These are phyloP conservation scores for Anisognathus igniventris DNA, from an alignment of 2,797 vertebrate species.

Conservation along the genomic window DNA sequence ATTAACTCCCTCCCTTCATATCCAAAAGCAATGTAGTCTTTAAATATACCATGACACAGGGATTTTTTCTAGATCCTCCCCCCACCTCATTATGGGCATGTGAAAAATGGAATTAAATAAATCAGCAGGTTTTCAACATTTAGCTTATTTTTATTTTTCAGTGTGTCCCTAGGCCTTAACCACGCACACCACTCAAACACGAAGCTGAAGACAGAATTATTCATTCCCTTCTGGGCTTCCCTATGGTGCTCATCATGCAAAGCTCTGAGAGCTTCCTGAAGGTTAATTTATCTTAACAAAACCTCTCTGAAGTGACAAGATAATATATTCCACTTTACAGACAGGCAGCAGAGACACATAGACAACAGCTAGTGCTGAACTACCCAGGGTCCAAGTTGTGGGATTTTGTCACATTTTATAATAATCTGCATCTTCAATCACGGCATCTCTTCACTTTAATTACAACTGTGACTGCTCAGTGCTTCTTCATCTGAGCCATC, in stretches of 20 bases:
- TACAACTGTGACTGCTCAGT: background rate
- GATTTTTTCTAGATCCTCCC: background rate
- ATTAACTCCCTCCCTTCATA: background rate
- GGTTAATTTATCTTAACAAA: constrained; percentile 19
- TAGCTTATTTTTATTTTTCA: background rate
- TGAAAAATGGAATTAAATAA: background rate
- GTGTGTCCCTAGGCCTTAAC: background rate
- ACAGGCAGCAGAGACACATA: background rate
- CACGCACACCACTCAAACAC: background rate
- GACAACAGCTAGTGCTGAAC: background rate
- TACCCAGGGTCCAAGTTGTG: background rate
- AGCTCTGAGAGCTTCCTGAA: background rate
- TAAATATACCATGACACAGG: background rate
- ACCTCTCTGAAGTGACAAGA: background rate
- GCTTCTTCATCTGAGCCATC: background rate
- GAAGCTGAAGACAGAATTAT: background rate
- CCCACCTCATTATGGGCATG: background rate
- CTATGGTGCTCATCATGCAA: background rate
- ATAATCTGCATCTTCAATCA: background rate
- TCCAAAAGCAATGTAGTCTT: background rate
- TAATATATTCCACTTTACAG: background rate
- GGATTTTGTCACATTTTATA: background rate
- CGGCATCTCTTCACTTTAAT: background rate
- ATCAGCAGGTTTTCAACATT: background rate
- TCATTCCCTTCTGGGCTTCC: background rate